Evolutionary conservation across 1,140 invertebrate genomes (phyloP), one percentile per base, ranked within the genome.

Genomic region (Gryon sp.): DNA sequence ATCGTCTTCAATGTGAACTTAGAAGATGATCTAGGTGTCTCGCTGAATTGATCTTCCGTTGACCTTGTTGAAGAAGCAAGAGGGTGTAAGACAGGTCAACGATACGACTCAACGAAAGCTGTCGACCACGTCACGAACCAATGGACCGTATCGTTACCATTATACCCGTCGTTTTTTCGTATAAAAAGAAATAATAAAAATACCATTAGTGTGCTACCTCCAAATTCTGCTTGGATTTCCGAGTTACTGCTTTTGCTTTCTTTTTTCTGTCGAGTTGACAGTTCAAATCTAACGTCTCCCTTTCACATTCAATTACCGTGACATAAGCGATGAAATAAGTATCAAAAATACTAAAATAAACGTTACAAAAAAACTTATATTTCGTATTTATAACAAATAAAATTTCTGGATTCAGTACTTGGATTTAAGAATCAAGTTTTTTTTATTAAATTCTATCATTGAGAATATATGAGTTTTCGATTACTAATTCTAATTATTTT

Each of bases 141-240:
- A 89, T 87, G 86, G 84, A 87, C 84, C 85, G 83, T 84, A 72
- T 60, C 70, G 52, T 53, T 74, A 78, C 82, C 78, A 81, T 84
- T 85, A 84, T 82, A 55, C 62, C 1, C 9, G 0, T 75, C 48
- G 14, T 26, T 24, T 0, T 63, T n/a, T n/a, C n/a, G n/a, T n/a
- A n/a, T n/a, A n/a, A n/a, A 69, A 79, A 83, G 80, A 89, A 87
- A 88, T 88, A 86, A 88, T 88, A 88, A 88, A 88, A 89, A 84
- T 87, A 82, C 86, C 86, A 88, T 88, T 88, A 88, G 84, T 84
- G 84, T 48, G 63, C 69, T 19, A 43, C 28, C 62, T 45, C 57
- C 46, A 66, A 53, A 48, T 48, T 76, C 48, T 18, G 30, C 38
- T 59, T 36, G 46, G 69, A 69, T 75, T 55, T 62, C 55, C 28